Percentiles rank a stretch among this genome's conserved stretches.
Evolutionary conservation across 1,140 invertebrate genomes (phyloP).

Genomic region (Lucilia cuprina): DNA sequence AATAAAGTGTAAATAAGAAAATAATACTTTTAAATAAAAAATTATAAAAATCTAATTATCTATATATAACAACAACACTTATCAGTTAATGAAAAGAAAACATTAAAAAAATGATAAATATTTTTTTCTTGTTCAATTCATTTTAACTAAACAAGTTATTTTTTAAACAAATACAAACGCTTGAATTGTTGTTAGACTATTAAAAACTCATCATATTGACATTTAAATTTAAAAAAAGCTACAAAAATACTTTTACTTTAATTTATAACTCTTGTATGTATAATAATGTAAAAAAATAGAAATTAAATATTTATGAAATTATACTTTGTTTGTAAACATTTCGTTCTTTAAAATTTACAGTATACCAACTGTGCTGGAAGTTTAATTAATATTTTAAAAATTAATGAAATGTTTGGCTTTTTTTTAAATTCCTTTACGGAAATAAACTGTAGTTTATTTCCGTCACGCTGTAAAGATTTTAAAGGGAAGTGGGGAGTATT

Average conservation of each 20-base stretch:
- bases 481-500: background rate
- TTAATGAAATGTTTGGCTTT: background rate
- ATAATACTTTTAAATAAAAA: background rate
- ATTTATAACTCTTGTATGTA: background rate
- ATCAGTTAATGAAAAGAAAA: background rate
- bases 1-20: background rate
- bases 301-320: no score
- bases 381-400: no score
- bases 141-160: background rate
- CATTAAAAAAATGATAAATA: background rate
- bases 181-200: background rate
- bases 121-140: background rate
- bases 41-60: background rate
- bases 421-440: background rate
- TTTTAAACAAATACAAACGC: background rate
- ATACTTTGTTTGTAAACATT: no score
- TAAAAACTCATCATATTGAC: background rate
- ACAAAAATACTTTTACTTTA: background rate
- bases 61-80: background rate
- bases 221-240: background rate
- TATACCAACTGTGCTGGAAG: no score
- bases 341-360: no score
- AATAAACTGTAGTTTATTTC: constrained; percentile 27
- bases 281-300: background rate
- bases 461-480: background rate